Evolutionary conservation across 2,113 vertebrate species (phyloP).

Genomic region (Syngnathus scovelli): DNA sequence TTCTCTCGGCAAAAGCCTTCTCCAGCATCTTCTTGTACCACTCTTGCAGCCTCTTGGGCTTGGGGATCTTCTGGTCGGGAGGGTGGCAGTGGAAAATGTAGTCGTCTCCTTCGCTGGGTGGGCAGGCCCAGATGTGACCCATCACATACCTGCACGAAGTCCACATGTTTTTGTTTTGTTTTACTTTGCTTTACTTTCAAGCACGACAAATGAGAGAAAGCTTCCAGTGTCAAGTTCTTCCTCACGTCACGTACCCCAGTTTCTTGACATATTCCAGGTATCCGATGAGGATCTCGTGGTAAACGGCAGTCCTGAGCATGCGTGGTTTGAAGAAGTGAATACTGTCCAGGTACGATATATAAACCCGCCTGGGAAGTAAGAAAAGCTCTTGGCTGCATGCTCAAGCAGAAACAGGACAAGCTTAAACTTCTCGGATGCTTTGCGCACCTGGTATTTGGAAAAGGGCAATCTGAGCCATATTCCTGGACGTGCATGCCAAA

Average conservation of each 20-base stretch:
- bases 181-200: neutral
- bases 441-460: constrained; percentile 91
- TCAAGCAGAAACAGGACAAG: neutral
- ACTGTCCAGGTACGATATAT: constrained; percentile 98
- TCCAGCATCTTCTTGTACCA: constrained; percentile 99
- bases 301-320: constrained; percentile 89
- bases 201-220: neutral
- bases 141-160: constrained; percentile 80
- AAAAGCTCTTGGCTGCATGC: neutral
- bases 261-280: constrained; percentile 99
- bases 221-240: neutral
- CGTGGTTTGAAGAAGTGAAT: constrained; percentile 98
- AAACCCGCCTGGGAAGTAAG: constrained; percentile 80
- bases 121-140: constrained; percentile 98
- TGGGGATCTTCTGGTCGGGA: constrained; percentile 95
- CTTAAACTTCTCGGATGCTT: accelerated
- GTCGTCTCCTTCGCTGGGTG: constrained; percentile 96
- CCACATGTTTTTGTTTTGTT: neutral
- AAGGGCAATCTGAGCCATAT: constrained; percentile 91
- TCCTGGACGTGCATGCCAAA: constrained; percentile 99
- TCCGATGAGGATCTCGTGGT: constrained; percentile 97
- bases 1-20: constrained; percentile 95
- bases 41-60: constrained; percentile 94
- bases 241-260: constrained; percentile 80
- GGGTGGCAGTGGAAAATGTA: constrained; percentile 99